A percentile compares a stretch with the other conserved stretches of the same genome.
Conservation (phyloP, 2,113 vertebrate species). For the Podocnemis expansa region DNA sequence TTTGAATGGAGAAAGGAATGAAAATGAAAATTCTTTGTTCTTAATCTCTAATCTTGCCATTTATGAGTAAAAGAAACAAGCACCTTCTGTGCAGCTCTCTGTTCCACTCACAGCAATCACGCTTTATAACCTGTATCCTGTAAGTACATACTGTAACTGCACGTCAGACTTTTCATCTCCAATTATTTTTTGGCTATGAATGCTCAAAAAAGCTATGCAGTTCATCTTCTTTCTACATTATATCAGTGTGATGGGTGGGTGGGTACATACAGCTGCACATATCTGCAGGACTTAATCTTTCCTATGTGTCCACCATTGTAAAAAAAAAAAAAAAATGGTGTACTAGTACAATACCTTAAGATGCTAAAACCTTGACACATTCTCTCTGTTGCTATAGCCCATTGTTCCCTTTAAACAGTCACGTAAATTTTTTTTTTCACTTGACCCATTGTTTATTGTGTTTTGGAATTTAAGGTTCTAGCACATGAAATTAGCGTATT, state of each 20-base stretch:
- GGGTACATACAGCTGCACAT: neutral
- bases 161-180: neutral
- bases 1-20: constrained; percentile 28
- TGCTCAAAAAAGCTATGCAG: neutral
- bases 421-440: neutral
- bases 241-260: no score
- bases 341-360: neutral
- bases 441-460: neutral
- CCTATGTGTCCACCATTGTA: neutral
- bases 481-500: neutral
- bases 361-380: neutral
- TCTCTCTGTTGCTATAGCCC: neutral
- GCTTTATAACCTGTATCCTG: neutral
- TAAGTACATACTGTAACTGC: fast-evolving
- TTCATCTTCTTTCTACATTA: neutral
- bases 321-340: neutral
- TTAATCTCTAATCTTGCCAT: neutral
- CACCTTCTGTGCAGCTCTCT: neutral
- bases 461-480: neutral
- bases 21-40: neutral
- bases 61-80: neutral
- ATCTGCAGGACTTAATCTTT: neutral
- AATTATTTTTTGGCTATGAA: neutral
- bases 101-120: neutral
- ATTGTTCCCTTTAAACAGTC: neutral